phyloP scores from a whole-genome alignment of 1,140 invertebrate genomes.

The Heliconius melpomene region DNA sequence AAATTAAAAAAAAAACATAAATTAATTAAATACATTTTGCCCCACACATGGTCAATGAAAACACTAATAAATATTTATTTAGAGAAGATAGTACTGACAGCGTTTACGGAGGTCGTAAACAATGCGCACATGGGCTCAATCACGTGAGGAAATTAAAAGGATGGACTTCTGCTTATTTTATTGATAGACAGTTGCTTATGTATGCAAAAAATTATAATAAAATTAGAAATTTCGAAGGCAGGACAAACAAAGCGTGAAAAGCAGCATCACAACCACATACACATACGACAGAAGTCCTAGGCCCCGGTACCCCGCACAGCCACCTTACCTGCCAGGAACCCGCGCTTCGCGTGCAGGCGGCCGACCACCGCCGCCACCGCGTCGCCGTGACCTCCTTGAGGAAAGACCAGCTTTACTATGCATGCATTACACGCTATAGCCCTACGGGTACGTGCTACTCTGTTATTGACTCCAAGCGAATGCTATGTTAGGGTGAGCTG shows the following conservation, averaged over 20 bases:
- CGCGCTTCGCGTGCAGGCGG: slow-evolving; percentile 49
- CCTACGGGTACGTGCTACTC: slow-evolving; percentile 20
- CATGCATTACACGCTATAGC: slow-evolving; percentile 33
- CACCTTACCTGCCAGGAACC: slow-evolving; percentile 51
- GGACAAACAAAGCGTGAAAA: background rate
- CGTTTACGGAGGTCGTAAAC: too few species aligned
- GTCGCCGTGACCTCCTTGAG: slow-evolving; percentile 46
- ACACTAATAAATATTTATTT: background rate
- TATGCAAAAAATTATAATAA: too few species aligned
- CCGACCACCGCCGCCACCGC: slow-evolving; percentile 39
- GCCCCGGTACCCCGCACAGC: slow-evolving; percentile 22
- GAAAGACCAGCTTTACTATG: slow-evolving; percentile 43
- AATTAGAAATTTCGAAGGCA: background rate
- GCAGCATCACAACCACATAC: background rate
- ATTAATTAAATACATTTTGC: background rate
- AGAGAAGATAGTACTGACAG: background rate
- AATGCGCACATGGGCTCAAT: background rate
- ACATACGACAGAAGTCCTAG: background rate
- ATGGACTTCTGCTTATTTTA: background rate
- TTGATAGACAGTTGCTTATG: too few species aligned
- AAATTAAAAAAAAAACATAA: too few species aligned
- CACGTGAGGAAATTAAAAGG: background rate
- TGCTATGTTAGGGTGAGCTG: slow-evolving; percentile 19
- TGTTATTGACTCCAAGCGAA: slow-evolving; percentile 13
- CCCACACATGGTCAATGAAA: background rate